Conservation (phyloP, 2,113 vertebrate genomes). For the Rhagologus leucostigma region DNA sequence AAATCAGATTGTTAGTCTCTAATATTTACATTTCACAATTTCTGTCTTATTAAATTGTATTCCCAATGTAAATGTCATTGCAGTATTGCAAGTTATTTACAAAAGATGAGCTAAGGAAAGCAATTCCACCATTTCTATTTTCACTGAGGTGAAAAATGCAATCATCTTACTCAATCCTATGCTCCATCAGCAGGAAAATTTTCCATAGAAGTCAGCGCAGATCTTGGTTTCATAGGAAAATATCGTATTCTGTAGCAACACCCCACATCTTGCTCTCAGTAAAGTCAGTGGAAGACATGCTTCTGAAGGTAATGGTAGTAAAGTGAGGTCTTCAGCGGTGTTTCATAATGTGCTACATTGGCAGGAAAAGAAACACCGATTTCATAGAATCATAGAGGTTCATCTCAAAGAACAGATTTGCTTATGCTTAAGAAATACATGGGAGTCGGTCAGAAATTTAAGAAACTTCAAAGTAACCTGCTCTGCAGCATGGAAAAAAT, state of each 20-base stretch:
- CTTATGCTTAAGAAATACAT: neutral
- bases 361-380: fast-evolving
- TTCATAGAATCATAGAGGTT: neutral
- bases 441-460: neutral
- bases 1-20: neutral
- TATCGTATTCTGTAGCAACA: neutral
- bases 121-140: neutral
- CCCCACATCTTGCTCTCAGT: neutral
- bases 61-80: neutral
- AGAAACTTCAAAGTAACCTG: neutral
- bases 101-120: neutral
- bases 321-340: neutral
- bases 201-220: neutral
- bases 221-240: neutral
- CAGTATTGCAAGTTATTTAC: neutral
- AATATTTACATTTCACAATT: neutral
- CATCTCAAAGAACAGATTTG: neutral
- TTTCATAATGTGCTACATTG: neutral
- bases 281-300: neutral
- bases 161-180: neutral
- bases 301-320: neutral
- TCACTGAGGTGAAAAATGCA: neutral
- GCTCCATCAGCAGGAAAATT: neutral
- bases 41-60: neutral
- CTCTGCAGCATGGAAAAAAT: neutral